Conservation (phyloP, 2,888 invertebrate genomes). For the Strigamia transsilvanica region DNA sequence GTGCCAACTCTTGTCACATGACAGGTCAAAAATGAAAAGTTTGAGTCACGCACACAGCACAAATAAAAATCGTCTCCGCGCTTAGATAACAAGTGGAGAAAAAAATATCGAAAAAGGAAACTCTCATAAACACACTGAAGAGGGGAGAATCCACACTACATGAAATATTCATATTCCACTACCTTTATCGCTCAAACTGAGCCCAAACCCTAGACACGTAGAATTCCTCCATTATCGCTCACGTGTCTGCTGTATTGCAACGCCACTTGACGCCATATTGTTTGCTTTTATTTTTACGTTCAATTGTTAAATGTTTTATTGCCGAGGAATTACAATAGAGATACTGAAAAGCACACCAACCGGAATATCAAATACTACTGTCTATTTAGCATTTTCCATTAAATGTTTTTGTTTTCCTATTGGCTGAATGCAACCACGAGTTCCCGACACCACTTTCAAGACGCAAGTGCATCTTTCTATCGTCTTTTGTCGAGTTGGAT, state of each 20-base stretch:
- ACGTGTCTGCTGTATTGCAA: background rate
- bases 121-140: slow-evolving; percentile 12
- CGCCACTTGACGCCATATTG: background rate
- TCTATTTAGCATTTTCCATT: background rate
- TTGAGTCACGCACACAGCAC: slow-evolving; percentile 23
- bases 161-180: slow-evolving; percentile 37
- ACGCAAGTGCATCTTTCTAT: background rate
- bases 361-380: background rate
- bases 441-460: background rate
- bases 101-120: slow-evolving; percentile 39
- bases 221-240: slow-evolving; percentile 17
- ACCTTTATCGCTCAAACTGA: slow-evolving; percentile 14
- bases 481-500: background rate
- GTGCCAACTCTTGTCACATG: slow-evolving; percentile 1
- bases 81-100: slow-evolving; percentile 6
- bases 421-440: background rate
- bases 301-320: too few species aligned
- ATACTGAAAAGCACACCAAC: too few species aligned
- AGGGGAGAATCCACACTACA: background rate
- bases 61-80: slow-evolving; percentile 33
- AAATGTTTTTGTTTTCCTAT: background rate
- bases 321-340: too few species aligned
- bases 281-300: background rate
- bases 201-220: background rate
- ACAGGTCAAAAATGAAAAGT: slow-evolving; percentile 17